These are phyloP conservation scores for Zaprionus camerounensis DNA, from an alignment of 1,140 invertebrate genomes.

Conservation along the genomic window DNA sequence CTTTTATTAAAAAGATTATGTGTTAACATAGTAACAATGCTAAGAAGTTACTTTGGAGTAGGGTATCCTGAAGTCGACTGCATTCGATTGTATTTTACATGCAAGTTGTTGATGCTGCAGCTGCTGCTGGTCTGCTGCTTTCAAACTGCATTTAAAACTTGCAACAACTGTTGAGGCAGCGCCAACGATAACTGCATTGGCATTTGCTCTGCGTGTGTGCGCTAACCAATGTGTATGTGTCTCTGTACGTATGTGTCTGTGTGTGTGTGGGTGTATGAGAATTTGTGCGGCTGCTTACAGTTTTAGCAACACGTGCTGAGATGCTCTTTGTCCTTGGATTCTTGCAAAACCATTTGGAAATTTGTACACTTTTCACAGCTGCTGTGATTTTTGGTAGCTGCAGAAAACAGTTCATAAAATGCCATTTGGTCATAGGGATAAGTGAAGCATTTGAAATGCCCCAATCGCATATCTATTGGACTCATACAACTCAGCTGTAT, in stretches of 20 bases:
- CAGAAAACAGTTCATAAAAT: constrained; percentile 24
- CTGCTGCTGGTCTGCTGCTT: not conserved
- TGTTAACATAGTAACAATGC: not conserved
- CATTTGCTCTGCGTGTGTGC: constrained; percentile 27
- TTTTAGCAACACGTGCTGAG: constrained; percentile 7
- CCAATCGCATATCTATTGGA: constrained; percentile 16
- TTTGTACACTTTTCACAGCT: constrained; percentile 10
- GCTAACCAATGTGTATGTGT: not conserved
- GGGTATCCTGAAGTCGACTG: not conserved
- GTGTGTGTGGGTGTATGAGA: not conserved
- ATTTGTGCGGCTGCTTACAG: constrained; percentile 3
- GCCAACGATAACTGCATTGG: constrained; percentile 48
- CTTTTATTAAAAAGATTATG: too few relatives aligned
- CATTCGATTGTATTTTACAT: not conserved
- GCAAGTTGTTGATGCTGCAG: not conserved
- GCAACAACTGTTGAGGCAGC: constrained; percentile 8
- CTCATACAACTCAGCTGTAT: not conserved
- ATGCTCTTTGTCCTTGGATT: not conserved
- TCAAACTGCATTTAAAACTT: constrained; percentile 58
- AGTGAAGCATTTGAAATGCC: constrained; percentile 7
- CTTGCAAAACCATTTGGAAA: not conserved
- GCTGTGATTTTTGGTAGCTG: constrained; percentile 30
- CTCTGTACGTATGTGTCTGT: not conserved
- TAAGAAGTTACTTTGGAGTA: not conserved
- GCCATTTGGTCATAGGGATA: constrained; percentile 13